Base-by-base conservation (phyloP, 2,888 invertebrate species). In the Melikaiella ostensackeni region DNA sequence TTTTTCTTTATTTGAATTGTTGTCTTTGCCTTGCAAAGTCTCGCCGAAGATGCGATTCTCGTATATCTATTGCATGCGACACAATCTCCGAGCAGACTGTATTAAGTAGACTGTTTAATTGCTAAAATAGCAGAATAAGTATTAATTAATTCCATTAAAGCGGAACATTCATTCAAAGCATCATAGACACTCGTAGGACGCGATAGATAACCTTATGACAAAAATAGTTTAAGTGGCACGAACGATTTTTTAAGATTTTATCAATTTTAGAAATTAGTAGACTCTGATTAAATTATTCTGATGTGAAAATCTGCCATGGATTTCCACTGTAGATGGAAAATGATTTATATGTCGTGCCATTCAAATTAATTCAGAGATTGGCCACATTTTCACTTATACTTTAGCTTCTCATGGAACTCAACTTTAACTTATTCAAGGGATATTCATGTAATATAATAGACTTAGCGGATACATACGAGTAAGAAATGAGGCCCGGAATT, bases 51-150 rank as follows among this genome's bases (percentile, higher is more conserved):
- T 30, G 64, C 35, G 46, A 38, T 30, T n/a, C 55, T 62, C 35
- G 46, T 77, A 57, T 75, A 73, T 74, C 27, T 19, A 80, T 66
- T 76, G 76, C 74, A 78, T 76, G 76, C 27, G 64, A 79, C 74
- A 62, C 78, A 81, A 83, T 81, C 81, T 81, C 80, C 79, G 78
- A 83, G 82, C 83, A 80, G 85, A 83, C 84, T 84, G 83, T 82
- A 84, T 38, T 66, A 79, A 82, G 84, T 84, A 85, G 84, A 84
- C 84, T 85, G 84, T 84, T 83, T 78, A 79, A 79, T 81, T 81
- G 80, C 81, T 83, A 78, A 73, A 35, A 73, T 79, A 83, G 82
- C 81, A 62, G 81, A 74, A 59, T 79, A 82, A 84, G 83, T 84
- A 83, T 84, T 84, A 83, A 80, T 75, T 77, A 82, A 82, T 84